Conservation (phyloP, 2,888 invertebrate genomes). For the Eupithecia abbreviata region DNA sequence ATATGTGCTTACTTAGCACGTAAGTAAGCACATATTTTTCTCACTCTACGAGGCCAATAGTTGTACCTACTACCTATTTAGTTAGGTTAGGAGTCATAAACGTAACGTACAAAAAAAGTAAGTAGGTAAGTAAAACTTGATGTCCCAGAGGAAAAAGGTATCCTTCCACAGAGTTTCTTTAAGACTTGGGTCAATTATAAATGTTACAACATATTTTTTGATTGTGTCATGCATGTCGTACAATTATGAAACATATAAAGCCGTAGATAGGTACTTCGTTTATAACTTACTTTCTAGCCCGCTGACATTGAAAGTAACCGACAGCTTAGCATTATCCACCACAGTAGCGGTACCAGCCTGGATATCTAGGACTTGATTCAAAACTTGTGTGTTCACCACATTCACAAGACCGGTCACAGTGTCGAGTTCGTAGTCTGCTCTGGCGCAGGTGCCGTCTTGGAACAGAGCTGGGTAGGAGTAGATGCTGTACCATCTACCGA, state of each 20-base stretch:
- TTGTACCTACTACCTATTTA: too few relatives aligned
- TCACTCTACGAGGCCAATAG: too few relatives aligned
- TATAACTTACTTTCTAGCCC: conserved; percentile 30
- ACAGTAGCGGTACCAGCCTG: conserved; percentile 61
- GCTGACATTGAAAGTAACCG: conserved; percentile 39
- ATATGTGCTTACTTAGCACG: neutral
- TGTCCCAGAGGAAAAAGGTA: too few relatives aligned
- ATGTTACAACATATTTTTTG: neutral
- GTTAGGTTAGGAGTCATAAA: too few relatives aligned
- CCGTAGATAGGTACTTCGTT: neutral
- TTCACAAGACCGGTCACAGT: conserved; percentile 45
- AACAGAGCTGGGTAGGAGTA: conserved; percentile 68
- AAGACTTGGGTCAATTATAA: too few relatives aligned
- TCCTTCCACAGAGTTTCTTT: too few relatives aligned
- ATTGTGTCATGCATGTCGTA: neutral
- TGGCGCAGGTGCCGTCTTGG: conserved; percentile 68
- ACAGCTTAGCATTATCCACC: conserved; percentile 60
- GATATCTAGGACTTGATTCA: conserved; percentile 58
- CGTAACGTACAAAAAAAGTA: too few relatives aligned
- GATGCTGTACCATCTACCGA: conserved; percentile 67
- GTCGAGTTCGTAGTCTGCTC: conserved; percentile 59
- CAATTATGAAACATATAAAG: neutral
- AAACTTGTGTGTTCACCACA: conserved; percentile 68
- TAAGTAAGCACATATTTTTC: too few relatives aligned
- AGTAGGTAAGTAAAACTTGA: too few relatives aligned